Base-by-base conservation (phyloP, 2,797 vertebrate species). In the Schizothorax lantsangensis region DNA sequence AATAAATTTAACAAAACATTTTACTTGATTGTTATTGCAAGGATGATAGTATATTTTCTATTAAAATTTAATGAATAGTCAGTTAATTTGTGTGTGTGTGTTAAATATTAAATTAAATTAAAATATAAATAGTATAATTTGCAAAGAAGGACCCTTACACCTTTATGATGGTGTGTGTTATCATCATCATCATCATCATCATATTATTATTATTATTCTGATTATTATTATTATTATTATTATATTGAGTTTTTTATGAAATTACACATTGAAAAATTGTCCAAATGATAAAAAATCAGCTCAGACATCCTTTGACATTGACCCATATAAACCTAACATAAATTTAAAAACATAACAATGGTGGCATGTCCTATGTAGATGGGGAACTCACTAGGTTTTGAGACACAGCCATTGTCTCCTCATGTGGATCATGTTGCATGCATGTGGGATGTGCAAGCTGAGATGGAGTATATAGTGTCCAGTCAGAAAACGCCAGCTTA, bases 361-460 rank as follows among this genome's bases (percentile, higher is more conserved):
- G 64, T 68, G 15, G 15, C 15, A 68, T 19, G 3, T n/a, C 21
- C 64, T 68, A 4, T 36, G 33, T 36, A 36, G 66, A 36, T 19
- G 66, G 33, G 66, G 66, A 68, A 19, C 66, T 68, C 33, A 10
- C 33, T 36, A 68, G 66, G 68, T 64, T 86, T 81, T 64, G 54
- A 74, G 40, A 86, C 78, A 14, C 78, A 36, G 43, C 54, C 77
- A n/a, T 59, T 59, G 83, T 78, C 83, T 84, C 30, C 79, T 80
- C 64, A 33, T 6, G 38, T 73, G 85, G 79, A 87, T 90, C 86
- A 86, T 66, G 87, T 90, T 88, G 54, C 89, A 43, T 72, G 69
- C 3, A 38, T 80, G 66, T 88, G 47, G 12, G 49, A 86, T 62
- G 77, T 89, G 88, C 64, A 89, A 89, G 71, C 59, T 74, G 85